A percentile compares a stretch with the other conserved stretches of the same genome.
Conservation (phyloP, 1,140 invertebrate species). For the Fopius arisanus region DNA sequence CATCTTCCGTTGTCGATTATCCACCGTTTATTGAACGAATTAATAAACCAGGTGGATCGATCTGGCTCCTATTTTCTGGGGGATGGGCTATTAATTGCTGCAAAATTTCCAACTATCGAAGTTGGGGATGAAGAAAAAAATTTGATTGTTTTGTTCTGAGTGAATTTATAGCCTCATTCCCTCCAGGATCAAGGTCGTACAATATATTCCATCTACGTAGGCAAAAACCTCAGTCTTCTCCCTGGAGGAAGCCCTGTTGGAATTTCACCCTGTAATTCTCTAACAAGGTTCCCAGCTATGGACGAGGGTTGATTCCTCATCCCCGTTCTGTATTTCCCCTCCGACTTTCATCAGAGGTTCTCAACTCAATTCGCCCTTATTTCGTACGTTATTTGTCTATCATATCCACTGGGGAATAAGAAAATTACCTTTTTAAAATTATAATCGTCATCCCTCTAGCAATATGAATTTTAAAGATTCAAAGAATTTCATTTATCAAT, state of each 20-base stretch:
- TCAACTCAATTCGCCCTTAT: slow-evolving; percentile 29
- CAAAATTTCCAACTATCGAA: too few relatives aligned
- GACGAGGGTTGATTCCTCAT: slow-evolving; percentile 18
- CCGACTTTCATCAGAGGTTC: slow-evolving; percentile 9
- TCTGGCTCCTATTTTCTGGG: not conserved
- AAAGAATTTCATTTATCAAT: too few relatives aligned
- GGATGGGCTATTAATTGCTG: not conserved
- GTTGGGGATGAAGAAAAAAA: not conserved
- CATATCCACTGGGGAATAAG: not conserved
- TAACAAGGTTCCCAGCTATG: slow-evolving; percentile 14
- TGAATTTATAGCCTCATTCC: slow-evolving; percentile 6
- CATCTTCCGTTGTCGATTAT: slow-evolving; percentile 4
- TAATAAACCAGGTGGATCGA: not conserved
- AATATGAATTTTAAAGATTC: too few relatives aligned
- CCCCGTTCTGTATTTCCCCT: not conserved
- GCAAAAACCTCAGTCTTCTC: slow-evolving; percentile 15
- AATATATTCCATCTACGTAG: slow-evolving; percentile 10
- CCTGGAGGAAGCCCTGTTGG: slow-evolving; percentile 6
- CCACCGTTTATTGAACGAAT: not conserved
- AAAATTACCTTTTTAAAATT: not conserved
- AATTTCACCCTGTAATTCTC: slow-evolving; percentile 20
- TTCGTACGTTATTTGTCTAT: not conserved
- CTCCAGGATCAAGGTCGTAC: slow-evolving; percentile 9
- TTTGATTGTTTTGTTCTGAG: not conserved
- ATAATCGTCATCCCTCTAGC: too few relatives aligned